Evolutionary conservation across 2,888 invertebrate genomes (phyloP).

Genomic region (Drosophila lacicola): DNA sequence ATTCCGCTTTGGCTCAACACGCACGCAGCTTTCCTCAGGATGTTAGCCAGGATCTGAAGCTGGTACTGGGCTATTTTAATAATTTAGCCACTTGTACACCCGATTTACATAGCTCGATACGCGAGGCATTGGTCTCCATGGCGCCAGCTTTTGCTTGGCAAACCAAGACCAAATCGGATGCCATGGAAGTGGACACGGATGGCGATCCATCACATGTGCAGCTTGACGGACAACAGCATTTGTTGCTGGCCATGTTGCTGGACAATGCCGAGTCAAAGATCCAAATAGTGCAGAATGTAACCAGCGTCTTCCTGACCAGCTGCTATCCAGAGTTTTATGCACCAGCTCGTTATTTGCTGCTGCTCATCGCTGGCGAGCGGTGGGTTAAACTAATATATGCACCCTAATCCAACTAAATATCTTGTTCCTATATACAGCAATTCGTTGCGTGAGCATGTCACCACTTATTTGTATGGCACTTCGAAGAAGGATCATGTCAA

Average conservation of each 20-base stretch:
- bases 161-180: conserved; percentile 64
- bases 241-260: conserved; percentile 89
- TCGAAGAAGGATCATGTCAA: conserved; percentile 87
- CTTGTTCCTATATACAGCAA: conserved; percentile 63
- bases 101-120: conserved; percentile 88
- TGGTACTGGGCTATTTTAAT: conserved; percentile 84
- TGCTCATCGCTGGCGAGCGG: conserved; percentile 94
- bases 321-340: conserved; percentile 93
- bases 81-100: conserved; percentile 82
- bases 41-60: conserved; percentile 89
- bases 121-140: conserved; percentile 90
- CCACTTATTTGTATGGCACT: conserved; percentile 88
- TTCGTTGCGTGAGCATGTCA: conserved; percentile 83
- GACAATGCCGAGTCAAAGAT: conserved; percentile 92
- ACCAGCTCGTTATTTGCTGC: conserved; percentile 92
- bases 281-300: conserved; percentile 92
- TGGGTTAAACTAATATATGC: conserved; percentile 83
- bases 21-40: conserved; percentile 86
- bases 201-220: conserved; percentile 71
- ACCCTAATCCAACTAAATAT: background rate
- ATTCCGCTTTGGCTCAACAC: conserved; percentile 85
- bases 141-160: conserved; percentile 87
- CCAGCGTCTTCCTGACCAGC: conserved; percentile 92
- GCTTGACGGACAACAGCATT: conserved; percentile 83
- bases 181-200: conserved; percentile 61